Base-by-base conservation (phyloP, 2,797 vertebrate genomes). In the Molossus molossus region DNA sequence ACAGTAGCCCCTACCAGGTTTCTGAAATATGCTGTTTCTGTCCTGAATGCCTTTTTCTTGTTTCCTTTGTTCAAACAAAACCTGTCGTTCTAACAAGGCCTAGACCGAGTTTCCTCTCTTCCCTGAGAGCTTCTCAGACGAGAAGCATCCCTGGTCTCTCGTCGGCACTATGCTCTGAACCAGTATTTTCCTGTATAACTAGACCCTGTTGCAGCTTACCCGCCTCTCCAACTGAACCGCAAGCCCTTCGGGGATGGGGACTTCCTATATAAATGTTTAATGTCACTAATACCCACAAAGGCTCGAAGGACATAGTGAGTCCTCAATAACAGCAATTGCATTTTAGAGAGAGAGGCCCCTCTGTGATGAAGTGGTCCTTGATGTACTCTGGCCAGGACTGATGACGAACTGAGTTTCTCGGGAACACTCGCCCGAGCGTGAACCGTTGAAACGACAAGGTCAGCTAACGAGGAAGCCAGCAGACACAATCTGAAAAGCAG, bases 381-480 rank as follows among this genome's bases (percentile, higher is more conserved):
- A 57, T 17, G 14, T 1, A 3, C 82, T 86, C 0, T 57, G 79
- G 76, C 53, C 58, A 73, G 85, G 55, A 29, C 64, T 83, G 81
- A 94, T 58, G 87, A 92, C 79, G 73, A 90, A 94, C 76, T 8
- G 45, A 75, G 37, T 84, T 88, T 86, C 88, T 91, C 60, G 48
- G 87, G 45, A 84, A 77, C 37, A 72, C 57, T 69, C 62, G 45
- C 1, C 50, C 93, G 84, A 82, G 91, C 53, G 53, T 70, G 77
- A 90, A 95, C 55, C 85, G 80, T 93, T 94, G 93, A 94, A 95
- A 94, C 55, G 82, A 96, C 64, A 92, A 97, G 96, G 80, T 87
- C 91, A 91, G 84, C 85, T 70, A 45, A 11, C 40, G 64, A 95
- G 80, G 94, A 92, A 96, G 87, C 77, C 37, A 72, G 29, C 64